These are phyloP conservation scores for Pyralis farinalis DNA, from an alignment of 2,888 invertebrate genomes.

Conservation along the genomic window DNA sequence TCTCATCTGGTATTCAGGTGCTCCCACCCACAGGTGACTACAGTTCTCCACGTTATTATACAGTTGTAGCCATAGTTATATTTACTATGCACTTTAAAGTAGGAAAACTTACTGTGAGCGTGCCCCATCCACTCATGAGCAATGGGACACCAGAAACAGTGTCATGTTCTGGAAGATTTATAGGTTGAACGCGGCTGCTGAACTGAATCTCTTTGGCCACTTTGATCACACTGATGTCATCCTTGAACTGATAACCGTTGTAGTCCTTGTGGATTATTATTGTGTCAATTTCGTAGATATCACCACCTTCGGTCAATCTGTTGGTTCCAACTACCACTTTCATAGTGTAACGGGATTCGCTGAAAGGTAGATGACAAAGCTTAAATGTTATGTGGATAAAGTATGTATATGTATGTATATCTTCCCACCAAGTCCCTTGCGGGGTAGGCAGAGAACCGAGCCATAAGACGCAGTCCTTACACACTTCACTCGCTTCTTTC, in stretches of 20 bases:
- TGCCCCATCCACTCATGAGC: conserved; percentile 19
- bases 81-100: too few relatives aligned
- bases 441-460: too few relatives aligned
- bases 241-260: conserved; percentile 41
- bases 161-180: conserved; percentile 15
- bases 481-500: too few relatives aligned
- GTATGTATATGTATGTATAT: too few relatives aligned
- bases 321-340: conserved; percentile 71
- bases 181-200: conserved; percentile 27
- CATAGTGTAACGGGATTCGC: conserved; percentile 28
- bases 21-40: too few relatives aligned
- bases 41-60: too few relatives aligned
- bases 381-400: too few relatives aligned
- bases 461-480: too few relatives aligned
- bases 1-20: too few relatives aligned
- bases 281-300: conserved; percentile 44
- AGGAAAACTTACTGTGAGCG: conserved; percentile 10
- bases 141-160: conserved; percentile 16
- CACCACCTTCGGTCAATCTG: conserved; percentile 59
- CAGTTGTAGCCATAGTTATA: too few relatives aligned
- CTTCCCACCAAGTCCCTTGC: too few relatives aligned
- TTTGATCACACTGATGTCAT: conserved; percentile 72
- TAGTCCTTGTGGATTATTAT: conserved; percentile 64
- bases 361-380: too few relatives aligned
- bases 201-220: conserved; percentile 47